phyloP scores from a whole-genome alignment of 2,113 vertebrate species.

The Anseranas semipalmata region DNA sequence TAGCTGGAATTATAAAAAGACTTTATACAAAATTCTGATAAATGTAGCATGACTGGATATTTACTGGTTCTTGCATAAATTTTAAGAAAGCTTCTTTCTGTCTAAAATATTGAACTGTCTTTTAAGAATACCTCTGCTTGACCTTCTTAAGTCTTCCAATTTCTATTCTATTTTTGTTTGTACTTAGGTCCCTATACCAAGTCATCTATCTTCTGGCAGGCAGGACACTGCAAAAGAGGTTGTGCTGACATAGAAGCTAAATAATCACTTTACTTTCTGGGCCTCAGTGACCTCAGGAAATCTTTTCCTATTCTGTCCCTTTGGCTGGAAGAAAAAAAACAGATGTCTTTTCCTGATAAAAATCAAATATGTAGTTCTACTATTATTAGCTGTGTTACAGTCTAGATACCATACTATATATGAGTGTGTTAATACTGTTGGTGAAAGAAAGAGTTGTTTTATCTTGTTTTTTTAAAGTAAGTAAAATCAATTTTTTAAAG shows the following conservation, averaged over 20 bases:
- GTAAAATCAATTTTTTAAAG: background rate
- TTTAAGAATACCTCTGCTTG: background rate
- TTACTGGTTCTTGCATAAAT: background rate
- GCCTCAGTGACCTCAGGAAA: conserved; percentile 56
- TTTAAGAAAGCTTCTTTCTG: conserved; percentile 1
- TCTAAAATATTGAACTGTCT: background rate
- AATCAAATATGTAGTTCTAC: background rate
- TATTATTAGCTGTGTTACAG: background rate
- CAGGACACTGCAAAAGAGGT: conserved; percentile 29
- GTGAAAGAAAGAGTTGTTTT: background rate
- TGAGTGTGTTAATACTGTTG: background rate
- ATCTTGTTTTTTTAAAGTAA: background rate
- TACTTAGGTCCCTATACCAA: conserved; percentile 11
- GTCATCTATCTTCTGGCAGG: conserved; percentile 58
- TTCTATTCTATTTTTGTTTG: conserved; percentile 60
- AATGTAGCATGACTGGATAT: background rate
- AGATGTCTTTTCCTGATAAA: conserved; percentile 3
- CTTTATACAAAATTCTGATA: background rate
- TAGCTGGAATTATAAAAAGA: background rate
- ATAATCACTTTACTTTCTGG: conserved; percentile 61
- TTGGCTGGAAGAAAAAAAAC: background rate
- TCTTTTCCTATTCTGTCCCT: conserved; percentile 29
- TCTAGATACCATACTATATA: background rate
- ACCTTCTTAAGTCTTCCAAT: conserved; percentile 51
- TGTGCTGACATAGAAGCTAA: conserved; percentile 65